phyloP scores from a whole-genome alignment of 2,113 vertebrate genomes.

The Pelecanoides urinatrix region DNA sequence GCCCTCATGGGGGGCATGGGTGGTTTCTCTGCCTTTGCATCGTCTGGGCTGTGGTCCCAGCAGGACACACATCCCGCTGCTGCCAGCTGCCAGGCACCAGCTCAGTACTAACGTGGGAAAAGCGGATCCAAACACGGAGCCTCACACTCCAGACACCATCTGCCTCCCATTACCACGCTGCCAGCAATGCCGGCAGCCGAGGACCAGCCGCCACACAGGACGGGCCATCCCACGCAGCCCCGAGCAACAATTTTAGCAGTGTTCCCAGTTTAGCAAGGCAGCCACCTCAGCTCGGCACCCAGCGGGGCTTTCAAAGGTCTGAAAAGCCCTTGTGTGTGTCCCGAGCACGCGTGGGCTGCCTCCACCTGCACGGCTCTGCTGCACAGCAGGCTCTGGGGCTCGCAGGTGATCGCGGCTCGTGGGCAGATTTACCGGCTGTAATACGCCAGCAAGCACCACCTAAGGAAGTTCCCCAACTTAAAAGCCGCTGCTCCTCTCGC shows the following conservation, averaged over 20 bases:
- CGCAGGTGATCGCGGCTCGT: rapidly evolving
- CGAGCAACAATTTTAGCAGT: not conserved
- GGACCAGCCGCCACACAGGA: not conserved
- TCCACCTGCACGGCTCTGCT: not conserved
- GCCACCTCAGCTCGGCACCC: rapidly evolving
- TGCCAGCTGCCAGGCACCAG: not conserved
- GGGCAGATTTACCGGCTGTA: not conserved
- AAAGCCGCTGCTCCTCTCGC: not conserved
- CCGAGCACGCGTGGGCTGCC: not conserved
- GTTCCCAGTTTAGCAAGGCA: not conserved
- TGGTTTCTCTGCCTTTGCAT: not conserved
- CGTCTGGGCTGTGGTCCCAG: not conserved
- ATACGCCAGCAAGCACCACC: not conserved
- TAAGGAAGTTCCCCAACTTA: not conserved
- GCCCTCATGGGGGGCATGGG: rapidly evolving
- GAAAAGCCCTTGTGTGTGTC: not conserved
- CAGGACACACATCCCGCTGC: rapidly evolving
- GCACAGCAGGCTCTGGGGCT: not conserved
- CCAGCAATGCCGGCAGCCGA: not conserved
- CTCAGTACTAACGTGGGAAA: not conserved
- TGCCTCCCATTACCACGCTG: not conserved
- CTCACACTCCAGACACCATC: not conserved
- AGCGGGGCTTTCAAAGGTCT: not conserved
- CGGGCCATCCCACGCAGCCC: not conserved
- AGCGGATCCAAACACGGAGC: not conserved